A percentile compares a stretch with the other conserved stretches of the same genome.
These are phyloP conservation scores for Peromyscus californicus DNA, from an alignment of 2,113 vertebrate species.

Conservation along the genomic window DNA sequence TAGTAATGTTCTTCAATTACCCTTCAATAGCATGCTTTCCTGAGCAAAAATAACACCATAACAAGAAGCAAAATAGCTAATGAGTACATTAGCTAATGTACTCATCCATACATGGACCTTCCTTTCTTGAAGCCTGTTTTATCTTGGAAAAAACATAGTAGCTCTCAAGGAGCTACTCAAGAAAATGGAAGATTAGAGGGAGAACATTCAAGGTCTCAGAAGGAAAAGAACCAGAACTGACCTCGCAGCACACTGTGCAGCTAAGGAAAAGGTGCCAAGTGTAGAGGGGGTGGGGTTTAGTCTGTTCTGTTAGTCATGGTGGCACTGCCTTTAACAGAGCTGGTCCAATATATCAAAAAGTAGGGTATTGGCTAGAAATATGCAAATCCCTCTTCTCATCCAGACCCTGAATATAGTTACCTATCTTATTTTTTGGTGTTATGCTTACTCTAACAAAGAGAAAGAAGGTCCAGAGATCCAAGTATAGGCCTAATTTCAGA, in stretches of 20 bases:
- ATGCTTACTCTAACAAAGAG: not conserved
- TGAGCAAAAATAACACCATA: not conserved
- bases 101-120: not conserved
- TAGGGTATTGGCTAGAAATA: not conserved
- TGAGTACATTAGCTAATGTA: not conserved
- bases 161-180: not conserved
- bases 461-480: not conserved
- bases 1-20: not conserved
- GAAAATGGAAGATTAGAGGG: not conserved
- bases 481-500: not conserved
- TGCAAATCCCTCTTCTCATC: not conserved
- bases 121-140: not conserved
- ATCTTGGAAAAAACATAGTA: not conserved
- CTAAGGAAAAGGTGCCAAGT: not conserved
- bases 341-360: not conserved
- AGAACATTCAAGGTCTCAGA: not conserved
- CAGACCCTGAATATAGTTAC: not conserved
- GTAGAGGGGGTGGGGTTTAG: not conserved
- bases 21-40: conserved; percentile 3
- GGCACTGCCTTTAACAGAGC: not conserved
- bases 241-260: not conserved
- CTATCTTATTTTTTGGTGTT: not conserved
- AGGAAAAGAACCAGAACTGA: not conserved
- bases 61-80: not conserved
- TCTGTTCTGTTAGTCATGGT: not conserved